Evolutionary conservation across 2,113 vertebrate species (phyloP).

Genomic region (Tautogolabrus adspersus): DNA sequence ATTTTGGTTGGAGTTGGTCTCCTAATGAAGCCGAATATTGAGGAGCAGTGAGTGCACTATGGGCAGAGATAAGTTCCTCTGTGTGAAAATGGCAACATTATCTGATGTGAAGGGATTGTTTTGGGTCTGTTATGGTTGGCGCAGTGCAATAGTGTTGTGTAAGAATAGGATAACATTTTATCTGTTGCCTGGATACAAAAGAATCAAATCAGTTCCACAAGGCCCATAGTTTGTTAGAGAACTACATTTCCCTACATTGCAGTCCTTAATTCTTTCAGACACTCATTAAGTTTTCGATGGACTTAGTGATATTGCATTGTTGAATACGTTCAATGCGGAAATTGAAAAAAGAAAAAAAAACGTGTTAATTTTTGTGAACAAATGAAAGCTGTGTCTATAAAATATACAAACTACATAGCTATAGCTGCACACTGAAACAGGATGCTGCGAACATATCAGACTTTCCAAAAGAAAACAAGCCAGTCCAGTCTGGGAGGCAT

Average conservation of each 20-base stretch:
- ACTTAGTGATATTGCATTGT: background rate
- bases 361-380: background rate
- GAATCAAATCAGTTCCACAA: constrained; percentile 40
- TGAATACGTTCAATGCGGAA: background rate
- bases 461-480: constrained; percentile 55
- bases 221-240: constrained; percentile 13
- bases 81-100: constrained; percentile 47
- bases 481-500: constrained; percentile 33
- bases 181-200: constrained; percentile 54
- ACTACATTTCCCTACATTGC: constrained; percentile 14
- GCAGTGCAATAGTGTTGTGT: constrained; percentile 26
- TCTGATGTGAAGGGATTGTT: constrained; percentile 65
- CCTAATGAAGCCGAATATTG: constrained; percentile 23
- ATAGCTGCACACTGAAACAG: constrained; percentile 18
- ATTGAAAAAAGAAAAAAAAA: background rate
- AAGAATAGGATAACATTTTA: constrained; percentile 55
- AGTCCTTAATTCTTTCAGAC: background rate
- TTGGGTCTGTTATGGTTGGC: constrained; percentile 53
- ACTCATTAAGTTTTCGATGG: background rate
- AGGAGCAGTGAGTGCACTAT: background rate
- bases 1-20: constrained; percentile 3
- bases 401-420: background rate
- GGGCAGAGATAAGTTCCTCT: constrained; percentile 15
- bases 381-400: background rate
- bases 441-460: constrained; percentile 45